Evolutionary conservation across 2,888 invertebrate species (phyloP), one percentile per base, ranked within the genome.

Genomic region (Drosophila vallismaia): DNA sequence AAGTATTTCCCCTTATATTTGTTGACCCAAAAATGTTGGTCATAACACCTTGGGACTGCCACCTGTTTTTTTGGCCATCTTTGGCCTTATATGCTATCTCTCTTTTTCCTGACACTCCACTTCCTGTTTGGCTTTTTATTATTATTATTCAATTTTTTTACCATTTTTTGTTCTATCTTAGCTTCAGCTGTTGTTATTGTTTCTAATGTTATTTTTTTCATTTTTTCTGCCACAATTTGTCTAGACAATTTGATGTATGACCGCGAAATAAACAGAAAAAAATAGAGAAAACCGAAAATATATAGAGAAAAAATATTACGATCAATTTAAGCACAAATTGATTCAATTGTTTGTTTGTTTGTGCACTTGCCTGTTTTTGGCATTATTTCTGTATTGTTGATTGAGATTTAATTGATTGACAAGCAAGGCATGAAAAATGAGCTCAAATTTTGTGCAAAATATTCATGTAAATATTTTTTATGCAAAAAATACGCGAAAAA

Each of bases 191-290:
- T 33, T 62, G 45, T 45, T 54, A 40, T 42, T 53, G 60, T 19
- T 50, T 60, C 75, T 51, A 60, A 53, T 73, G 78, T 29, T 28
- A 5, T 28, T 28, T 28, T 28, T 28, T 28, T 1, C 4, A 28
- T 28, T 28, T 28, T 33, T 58, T 49, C 38, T 60, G 60, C 60
- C 60, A 63, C 75, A 60, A 77, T 73, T 75, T 75, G 87, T 84
- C 87, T 81, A 84, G 78, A 86, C 87, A 50, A 36, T 44, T 76
- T 79, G 77, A 80, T 86, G 84, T 74, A 80, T 83, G 64, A 36
- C 58, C 67, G 60, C 64, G 55, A 63, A 71, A 51, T 29, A 51
- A 50, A 38, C 26, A 46, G 19, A 19, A 7, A 50, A 44, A 69
- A 48, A 33, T 28, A 44, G 29, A 52, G 0, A 6, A 12, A 14